Evolutionary conservation across 2,797 vertebrate species (phyloP), one percentile per base, ranked within the genome.

Genomic region (Sphaeramia orbicularis): DNA sequence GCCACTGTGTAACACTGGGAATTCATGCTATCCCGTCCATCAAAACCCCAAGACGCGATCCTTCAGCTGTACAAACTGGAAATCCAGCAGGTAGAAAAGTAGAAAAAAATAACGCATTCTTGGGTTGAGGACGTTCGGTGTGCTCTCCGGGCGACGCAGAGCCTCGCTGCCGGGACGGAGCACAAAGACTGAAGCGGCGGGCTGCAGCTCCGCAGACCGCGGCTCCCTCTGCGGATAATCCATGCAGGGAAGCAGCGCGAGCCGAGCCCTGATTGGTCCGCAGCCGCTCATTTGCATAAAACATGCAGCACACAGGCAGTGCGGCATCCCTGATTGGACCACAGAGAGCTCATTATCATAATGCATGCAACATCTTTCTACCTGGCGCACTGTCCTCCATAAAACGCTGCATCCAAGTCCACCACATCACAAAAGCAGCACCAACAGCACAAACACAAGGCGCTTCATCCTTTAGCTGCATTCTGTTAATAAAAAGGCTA

Each of bases 1-100:
- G 95, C 95, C 95, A 94, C 95, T 19, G 94, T 91, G 91, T 94
- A 96, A 94, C 96, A 98, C 84, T 93, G 95, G 92, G 95, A 91
- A 89, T 89, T 95, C 96, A 96, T 96, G 92, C 94, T 91, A 74
- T 41, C 73, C 77, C 71, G 63, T 75, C 83, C 92, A 81, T 80
- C 58, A 83, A 90, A 76, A 71, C 3, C 59, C 54, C 40, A 50
- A 4, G 3, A 56, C 56, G 65, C 45, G 51, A 35, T 0, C 35
- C 10, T 8, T 21, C 61, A 40, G 61, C 59, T 16, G 71, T 14
- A 16, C 41, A 61, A 11, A 74, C 53, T 37, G 80, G 42, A 57
- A 0, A 7, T 62, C 80, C 86, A 49, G 86, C 14, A 76, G 78
- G 78, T 83, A 88, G 0, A 84, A 90, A 87, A 88, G 82, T 75